Conservation (phyloP, 2,888 invertebrate genomes). For the Deilephila elpenor region DNA sequence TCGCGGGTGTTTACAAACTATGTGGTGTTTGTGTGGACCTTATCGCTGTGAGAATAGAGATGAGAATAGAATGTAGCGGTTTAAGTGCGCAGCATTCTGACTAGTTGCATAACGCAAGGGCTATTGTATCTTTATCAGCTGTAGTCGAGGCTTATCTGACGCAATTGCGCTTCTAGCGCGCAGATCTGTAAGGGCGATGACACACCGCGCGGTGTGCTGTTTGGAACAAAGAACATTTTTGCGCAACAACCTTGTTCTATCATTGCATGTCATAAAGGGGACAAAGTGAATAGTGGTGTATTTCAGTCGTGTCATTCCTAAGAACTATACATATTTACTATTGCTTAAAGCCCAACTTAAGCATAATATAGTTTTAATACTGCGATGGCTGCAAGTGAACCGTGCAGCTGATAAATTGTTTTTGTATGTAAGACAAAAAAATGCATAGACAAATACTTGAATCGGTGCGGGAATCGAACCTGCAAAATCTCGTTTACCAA, state of each 20-base stretch:
- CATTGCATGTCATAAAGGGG: not conserved
- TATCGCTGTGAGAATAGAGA: slow-evolving; percentile 45
- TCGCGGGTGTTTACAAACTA: slow-evolving; percentile 45
- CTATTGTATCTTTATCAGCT: slow-evolving; percentile 72
- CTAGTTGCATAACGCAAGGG: slow-evolving; percentile 75
- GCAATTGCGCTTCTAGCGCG: slow-evolving; percentile 48
- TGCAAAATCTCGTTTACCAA: too few species aligned
- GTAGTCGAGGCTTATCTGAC: slow-evolving; percentile 55
- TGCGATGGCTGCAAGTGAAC: too few species aligned
- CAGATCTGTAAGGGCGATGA: slow-evolving; percentile 26
- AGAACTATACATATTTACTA: too few species aligned
- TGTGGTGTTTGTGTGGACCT: slow-evolving; percentile 46
- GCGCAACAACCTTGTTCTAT: not conserved
- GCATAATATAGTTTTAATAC: too few species aligned
- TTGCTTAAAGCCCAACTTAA: too few species aligned
- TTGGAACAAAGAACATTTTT: not conserved
- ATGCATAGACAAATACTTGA: too few species aligned
- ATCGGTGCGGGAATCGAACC: too few species aligned
- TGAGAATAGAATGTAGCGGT: slow-evolving; percentile 44
- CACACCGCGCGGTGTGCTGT: slow-evolving; percentile 7
- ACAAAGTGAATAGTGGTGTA: not conserved
- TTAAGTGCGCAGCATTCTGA: slow-evolving; percentile 70
- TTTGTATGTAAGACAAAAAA: too few species aligned
- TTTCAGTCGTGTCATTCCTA: too few species aligned
- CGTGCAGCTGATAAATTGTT: too few species aligned